These are phyloP conservation scores for Tympanuchus pallidicinctus DNA, from an alignment of 2,113 vertebrate species.

Conservation along the genomic window DNA sequence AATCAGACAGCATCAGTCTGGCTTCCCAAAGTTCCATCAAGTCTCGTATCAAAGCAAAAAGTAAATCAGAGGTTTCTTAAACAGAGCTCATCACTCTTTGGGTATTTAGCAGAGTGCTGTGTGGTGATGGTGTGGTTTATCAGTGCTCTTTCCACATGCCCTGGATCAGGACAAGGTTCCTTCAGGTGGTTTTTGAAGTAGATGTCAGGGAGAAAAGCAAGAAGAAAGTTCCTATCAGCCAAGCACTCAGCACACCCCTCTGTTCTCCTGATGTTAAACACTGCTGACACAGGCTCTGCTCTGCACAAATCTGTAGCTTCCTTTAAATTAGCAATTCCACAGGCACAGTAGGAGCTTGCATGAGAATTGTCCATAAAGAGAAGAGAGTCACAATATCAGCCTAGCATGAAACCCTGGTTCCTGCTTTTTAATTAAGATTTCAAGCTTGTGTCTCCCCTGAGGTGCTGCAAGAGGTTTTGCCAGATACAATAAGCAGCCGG, in stretches of 20 bases:
- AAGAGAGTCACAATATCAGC: slow-evolving; percentile 62
- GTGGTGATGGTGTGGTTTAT: background rate
- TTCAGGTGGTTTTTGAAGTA: slow-evolving; percentile 8
- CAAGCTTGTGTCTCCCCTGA: slow-evolving; percentile 55
- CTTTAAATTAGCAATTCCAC: slow-evolving; percentile 72
- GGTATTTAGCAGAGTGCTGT: background rate
- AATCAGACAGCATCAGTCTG: background rate
- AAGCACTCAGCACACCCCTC: slow-evolving; percentile 27
- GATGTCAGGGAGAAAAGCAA: background rate
- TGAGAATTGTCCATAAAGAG: slow-evolving; percentile 69
- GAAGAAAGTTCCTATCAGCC: background rate
- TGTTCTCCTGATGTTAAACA: slow-evolving; percentile 33
- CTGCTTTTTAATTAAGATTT: slow-evolving; percentile 78
- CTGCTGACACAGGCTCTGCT: slow-evolving; percentile 59
- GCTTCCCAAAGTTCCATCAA: background rate
- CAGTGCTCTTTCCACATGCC: background rate
- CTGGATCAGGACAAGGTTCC: background rate
- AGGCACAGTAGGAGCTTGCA: slow-evolving; percentile 67
- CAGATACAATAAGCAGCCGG: slow-evolving; percentile 4
- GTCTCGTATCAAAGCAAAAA: background rate
- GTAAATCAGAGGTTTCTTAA: background rate
- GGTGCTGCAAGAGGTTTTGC: background rate
- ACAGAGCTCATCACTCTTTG: rapidly evolving
- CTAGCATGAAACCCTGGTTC: slow-evolving; percentile 63
- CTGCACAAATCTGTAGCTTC: slow-evolving; percentile 35